phyloP scores from a whole-genome alignment of 2,113 vertebrate genomes.

The Mustela lutreola region DNA sequence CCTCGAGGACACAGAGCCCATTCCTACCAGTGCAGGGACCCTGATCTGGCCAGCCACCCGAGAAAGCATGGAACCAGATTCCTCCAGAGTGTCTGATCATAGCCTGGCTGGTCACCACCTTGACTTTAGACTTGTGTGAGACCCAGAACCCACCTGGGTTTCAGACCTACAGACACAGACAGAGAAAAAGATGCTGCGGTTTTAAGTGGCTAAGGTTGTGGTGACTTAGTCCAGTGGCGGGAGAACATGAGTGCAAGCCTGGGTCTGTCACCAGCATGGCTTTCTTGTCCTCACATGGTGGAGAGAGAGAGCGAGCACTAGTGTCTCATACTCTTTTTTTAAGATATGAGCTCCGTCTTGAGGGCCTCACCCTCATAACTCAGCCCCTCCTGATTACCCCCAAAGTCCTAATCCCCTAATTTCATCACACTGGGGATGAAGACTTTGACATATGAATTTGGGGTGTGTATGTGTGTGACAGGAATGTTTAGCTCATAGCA shows the following conservation, averaged over 20 bases:
- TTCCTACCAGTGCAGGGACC: not conserved
- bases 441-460: not conserved
- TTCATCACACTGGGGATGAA: not conserved
- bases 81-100: not conserved
- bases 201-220: not conserved
- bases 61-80: accelerated
- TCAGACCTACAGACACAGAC: not conserved
- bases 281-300: not conserved
- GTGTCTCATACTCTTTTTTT: not conserved
- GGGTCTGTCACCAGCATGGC: accelerated
- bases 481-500: not conserved
- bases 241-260: accelerated
- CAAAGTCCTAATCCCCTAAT: not conserved
- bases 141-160: not conserved
- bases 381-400: not conserved
- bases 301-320: no score
- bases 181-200: not conserved
- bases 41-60: not conserved
- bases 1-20: not conserved
- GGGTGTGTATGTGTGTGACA: not conserved
- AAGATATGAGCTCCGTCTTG: not conserved
- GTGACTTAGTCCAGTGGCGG: not conserved
- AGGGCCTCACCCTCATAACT: not conserved
- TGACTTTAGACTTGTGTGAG: not conserved
- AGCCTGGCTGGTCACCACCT: not conserved